Evolutionary conservation across 2,113 vertebrate species (phyloP).

Genomic region (Cepphus grylle): DNA sequence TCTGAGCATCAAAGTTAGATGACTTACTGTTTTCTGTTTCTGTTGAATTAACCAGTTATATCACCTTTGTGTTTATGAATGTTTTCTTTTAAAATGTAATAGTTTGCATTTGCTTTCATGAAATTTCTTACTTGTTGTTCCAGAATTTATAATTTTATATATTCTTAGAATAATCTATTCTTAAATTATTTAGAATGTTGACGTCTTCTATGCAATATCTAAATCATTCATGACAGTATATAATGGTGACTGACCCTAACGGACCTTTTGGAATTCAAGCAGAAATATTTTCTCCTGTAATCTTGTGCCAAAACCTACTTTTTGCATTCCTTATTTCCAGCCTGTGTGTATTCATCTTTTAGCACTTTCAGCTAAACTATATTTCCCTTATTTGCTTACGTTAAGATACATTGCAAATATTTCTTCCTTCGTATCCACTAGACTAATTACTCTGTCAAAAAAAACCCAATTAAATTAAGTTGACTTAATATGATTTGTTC

Average conservation of each 20-base stretch:
- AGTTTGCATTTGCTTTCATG: not conserved
- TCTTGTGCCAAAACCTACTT: not conserved
- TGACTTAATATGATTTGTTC: conserved; percentile 12
- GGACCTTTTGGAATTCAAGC: not conserved
- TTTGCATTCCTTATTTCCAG: not conserved
- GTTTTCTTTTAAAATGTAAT: not conserved
- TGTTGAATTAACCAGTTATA: not conserved
- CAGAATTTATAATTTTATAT: not conserved
- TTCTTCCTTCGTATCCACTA: not conserved
- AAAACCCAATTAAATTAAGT: not conserved
- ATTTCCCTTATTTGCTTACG: not conserved
- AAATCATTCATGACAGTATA: not conserved
- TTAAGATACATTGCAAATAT: not conserved
- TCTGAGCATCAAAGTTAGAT: not conserved
- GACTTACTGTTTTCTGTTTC: not conserved
- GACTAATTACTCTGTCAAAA: not conserved
- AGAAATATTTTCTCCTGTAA: not conserved
- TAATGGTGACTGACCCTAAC: not conserved
- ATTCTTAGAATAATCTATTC: not conserved
- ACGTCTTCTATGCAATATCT: not conserved
- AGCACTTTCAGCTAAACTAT: not conserved
- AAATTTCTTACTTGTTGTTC: not conserved
- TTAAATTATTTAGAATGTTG: not conserved
- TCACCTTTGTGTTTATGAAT: not conserved
- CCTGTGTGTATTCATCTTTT: not conserved